Percentiles rank a stretch among this genome's conserved stretches.
phyloP scores from a whole-genome alignment of 1,140 invertebrate genomes.

The Hyposmocoma kahamanoa region DNA sequence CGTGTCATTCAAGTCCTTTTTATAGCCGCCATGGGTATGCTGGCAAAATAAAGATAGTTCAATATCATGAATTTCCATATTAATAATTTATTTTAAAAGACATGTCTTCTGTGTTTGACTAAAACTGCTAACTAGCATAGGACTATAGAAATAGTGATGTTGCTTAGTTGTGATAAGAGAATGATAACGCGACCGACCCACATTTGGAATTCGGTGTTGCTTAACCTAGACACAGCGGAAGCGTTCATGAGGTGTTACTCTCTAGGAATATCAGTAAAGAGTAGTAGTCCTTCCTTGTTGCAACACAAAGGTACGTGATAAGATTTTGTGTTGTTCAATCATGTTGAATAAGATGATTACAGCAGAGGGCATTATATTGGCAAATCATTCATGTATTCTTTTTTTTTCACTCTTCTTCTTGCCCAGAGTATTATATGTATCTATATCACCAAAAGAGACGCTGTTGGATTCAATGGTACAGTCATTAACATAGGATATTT shows the following conservation, averaged over 20 bases:
- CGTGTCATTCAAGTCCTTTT: neutral
- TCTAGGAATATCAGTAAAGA: too few species aligned
- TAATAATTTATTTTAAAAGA: neutral
- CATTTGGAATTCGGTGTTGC: constrained; percentile 31
- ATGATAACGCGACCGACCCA: constrained; percentile 20
- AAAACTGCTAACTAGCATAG: neutral
- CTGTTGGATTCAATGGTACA: too few species aligned
- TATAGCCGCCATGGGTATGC: neutral
- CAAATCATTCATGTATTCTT: too few species aligned
- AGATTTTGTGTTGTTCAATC: too few species aligned
- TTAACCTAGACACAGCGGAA: constrained; percentile 31
- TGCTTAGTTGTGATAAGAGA: constrained; percentile 24
- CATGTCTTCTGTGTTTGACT: neutral
- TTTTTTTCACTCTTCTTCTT: too few species aligned
- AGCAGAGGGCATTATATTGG: too few species aligned
- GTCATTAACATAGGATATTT: too few species aligned
- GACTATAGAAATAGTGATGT: neutral
- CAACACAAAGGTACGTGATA: too few species aligned
- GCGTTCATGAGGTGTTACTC: neutral
- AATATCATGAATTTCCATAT: neutral
- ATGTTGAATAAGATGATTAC: too few species aligned
- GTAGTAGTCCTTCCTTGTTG: too few species aligned
- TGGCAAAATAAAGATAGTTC: neutral
- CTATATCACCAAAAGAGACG: too few species aligned
- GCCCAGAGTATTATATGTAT: too few species aligned